A percentile compares a stretch with the other conserved stretches of the same genome.
Conservation (phyloP, 1,140 invertebrate genomes). For the Listronotus bonariensis region DNA sequence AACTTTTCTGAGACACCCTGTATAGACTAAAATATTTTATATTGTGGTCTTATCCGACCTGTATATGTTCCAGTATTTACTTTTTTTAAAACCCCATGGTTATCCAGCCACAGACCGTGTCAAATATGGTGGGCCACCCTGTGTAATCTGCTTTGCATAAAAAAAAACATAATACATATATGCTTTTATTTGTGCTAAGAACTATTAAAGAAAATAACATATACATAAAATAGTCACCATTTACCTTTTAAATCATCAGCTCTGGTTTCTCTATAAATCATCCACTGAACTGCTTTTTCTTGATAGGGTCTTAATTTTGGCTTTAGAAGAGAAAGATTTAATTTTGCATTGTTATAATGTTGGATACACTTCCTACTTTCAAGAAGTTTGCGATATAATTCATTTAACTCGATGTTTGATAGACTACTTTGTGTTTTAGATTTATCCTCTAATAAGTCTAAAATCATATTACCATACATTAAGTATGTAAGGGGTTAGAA, state of each 20-base stretch:
- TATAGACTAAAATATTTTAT: no score
- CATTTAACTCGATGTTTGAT: conserved; percentile 27
- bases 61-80: no score
- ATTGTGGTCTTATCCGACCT: no score
- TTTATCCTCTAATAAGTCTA: conserved; percentile 23
- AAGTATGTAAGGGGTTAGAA: no score
- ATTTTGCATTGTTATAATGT: conserved; percentile 20
- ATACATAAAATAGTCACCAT: conserved; percentile 1
- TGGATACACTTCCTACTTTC: conserved; percentile 16
- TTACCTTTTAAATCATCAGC: conserved; percentile 28
- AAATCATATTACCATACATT: conserved; percentile 7
- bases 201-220: not conserved
- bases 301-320: conserved; percentile 70
- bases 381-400: conserved; percentile 40
- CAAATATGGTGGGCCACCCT: no score
- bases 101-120: no score
- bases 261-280: conserved; percentile 63
- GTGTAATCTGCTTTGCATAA: no score
- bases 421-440: conserved; percentile 26
- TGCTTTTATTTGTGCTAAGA: no score
- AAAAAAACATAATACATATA: no score
- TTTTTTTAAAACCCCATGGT: no score
- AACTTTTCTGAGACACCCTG: no score
- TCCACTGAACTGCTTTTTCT: conserved; percentile 69
- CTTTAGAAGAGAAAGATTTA: conserved; percentile 44